Percentiles rank a stretch among this genome's conserved stretches.
These are phyloP conservation scores for Micromussa lordhowensis DNA, from an alignment of 92 coral and sea anemone genomes.

Conservation along the genomic window DNA sequence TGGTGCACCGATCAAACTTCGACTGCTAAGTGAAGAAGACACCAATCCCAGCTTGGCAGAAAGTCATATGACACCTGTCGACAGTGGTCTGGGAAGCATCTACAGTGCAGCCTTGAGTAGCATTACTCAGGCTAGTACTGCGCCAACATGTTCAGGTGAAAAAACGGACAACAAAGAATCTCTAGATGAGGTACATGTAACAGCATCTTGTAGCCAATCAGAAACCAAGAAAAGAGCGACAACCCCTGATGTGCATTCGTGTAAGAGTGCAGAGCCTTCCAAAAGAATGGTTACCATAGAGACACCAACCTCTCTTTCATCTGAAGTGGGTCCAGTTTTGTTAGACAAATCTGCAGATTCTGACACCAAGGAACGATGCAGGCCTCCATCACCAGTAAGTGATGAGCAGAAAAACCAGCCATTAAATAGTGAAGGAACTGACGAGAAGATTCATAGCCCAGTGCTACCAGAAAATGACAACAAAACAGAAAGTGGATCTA, in stretches of 20 bases:
- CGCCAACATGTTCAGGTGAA: background rate
- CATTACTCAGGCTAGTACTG: slow-evolving; percentile 59
- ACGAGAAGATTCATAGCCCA: background rate
- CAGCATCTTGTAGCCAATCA: background rate
- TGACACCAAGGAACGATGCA: slow-evolving; percentile 1
- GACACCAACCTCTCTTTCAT: slow-evolving; percentile 50
- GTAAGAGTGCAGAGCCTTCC: background rate
- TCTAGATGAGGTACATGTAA: background rate
- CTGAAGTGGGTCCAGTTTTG: slow-evolving; percentile 30
- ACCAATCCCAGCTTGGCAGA: slow-evolving; percentile 68
- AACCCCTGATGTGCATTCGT: background rate
- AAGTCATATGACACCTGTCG: slow-evolving; percentile 86
- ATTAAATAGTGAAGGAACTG: background rate
- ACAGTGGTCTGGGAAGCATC: slow-evolving; percentile 88
- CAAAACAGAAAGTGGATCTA: background rate
- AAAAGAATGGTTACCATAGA: slow-evolving; percentile 37
- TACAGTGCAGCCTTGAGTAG: slow-evolving; percentile 76
- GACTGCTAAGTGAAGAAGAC: slow-evolving; percentile 63
- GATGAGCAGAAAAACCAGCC: background rate
- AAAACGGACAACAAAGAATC: background rate
- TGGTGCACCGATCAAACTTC: slow-evolving; percentile 82
- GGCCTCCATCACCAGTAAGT: background rate
- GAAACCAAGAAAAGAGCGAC: slow-evolving; percentile 17
- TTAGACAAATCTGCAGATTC: slow-evolving; percentile 13
- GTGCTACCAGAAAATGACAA: background rate